Percentiles rank a stretch among this genome's conserved stretches.
These are phyloP conservation scores for Eupithecia abbreviata DNA, from an alignment of 2,888 invertebrate species.

Conservation along the genomic window DNA sequence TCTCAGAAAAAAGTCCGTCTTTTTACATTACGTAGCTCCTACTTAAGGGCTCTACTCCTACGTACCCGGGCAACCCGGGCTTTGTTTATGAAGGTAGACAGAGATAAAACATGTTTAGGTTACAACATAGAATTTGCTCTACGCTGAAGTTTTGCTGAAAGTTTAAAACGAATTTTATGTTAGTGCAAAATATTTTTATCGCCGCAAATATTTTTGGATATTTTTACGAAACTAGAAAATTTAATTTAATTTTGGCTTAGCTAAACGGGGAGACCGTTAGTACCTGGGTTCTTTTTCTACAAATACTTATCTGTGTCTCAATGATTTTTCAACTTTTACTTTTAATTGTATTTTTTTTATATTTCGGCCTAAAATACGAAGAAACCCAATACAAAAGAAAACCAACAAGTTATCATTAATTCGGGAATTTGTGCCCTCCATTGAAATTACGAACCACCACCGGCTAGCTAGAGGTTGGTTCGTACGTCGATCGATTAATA, in stretches of 20 bases:
- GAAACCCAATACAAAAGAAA: no score
- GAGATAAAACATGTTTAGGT: constrained; percentile 40
- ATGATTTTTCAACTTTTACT: not conserved
- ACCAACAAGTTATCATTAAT: no score
- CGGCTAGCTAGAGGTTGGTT: not conserved
- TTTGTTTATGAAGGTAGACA: constrained; percentile 41
- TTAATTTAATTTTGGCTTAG: not conserved
- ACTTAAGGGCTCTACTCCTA: constrained; percentile 8
- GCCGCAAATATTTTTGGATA: not conserved
- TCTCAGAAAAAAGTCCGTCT: not conserved
- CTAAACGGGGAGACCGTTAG: not conserved
- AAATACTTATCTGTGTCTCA: not conserved
- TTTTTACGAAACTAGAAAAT: not conserved
- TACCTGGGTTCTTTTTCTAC: not conserved
- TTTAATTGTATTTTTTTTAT: not conserved
- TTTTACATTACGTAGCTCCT: not conserved
- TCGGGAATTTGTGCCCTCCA: no score
- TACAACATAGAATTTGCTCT: constrained; percentile 28
- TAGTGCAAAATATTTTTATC: constrained; percentile 13
- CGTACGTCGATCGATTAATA: not conserved
- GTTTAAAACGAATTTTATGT: constrained; percentile 28
- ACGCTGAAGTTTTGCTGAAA: constrained; percentile 22
- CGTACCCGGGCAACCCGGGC: constrained; percentile 26
- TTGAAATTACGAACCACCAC: no score
- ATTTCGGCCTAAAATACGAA: not conserved